phyloP scores from a whole-genome alignment of 1,140 invertebrate genomes.

The Drosophila punjabiensis region DNA sequence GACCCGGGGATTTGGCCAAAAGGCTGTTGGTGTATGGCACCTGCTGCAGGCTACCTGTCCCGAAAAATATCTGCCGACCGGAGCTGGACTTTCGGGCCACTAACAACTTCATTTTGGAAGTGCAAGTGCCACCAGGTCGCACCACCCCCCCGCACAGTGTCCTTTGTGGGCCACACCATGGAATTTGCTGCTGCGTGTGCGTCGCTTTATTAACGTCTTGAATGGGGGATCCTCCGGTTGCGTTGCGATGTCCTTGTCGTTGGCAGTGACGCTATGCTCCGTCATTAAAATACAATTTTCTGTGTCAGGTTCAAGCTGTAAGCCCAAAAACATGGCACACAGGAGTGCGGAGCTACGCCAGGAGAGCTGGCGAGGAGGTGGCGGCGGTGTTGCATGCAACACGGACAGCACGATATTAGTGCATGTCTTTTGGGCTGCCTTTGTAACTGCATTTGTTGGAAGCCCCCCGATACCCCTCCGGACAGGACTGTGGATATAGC shows the following conservation, averaged over 20 bases:
- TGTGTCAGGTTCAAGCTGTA: conserved; percentile 82
- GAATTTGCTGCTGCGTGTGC: conserved; percentile 60
- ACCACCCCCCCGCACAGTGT: no score
- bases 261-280: conserved; percentile 56
- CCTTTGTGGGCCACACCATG: conserved; percentile 17
- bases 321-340: conserved; percentile 47
- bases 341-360: neutral
- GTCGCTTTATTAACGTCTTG: conserved; percentile 82
- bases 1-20: conserved; percentile 27
- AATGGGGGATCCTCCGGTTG: conserved; percentile 31
- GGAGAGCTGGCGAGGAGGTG: conserved; percentile 27
- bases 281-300: conserved; percentile 84
- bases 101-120: conserved; percentile 74
- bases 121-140: conserved; percentile 34
- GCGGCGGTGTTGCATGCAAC: conserved; percentile 55
- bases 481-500: conserved; percentile 41
- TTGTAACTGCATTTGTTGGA: conserved; percentile 64
- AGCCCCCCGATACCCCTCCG: conserved; percentile 32
- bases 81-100: conserved; percentile 33
- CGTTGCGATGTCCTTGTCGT: conserved; percentile 33
- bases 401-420: conserved; percentile 72
- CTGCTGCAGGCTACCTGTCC: conserved; percentile 44
- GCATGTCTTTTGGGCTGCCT: conserved; percentile 79
- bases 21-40: conserved; percentile 25
- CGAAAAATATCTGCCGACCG: conserved; percentile 43